Conservation (phyloP, 37 sponge, comb jelly and placozoan genomes). For the Axinella damicornis region DNA sequence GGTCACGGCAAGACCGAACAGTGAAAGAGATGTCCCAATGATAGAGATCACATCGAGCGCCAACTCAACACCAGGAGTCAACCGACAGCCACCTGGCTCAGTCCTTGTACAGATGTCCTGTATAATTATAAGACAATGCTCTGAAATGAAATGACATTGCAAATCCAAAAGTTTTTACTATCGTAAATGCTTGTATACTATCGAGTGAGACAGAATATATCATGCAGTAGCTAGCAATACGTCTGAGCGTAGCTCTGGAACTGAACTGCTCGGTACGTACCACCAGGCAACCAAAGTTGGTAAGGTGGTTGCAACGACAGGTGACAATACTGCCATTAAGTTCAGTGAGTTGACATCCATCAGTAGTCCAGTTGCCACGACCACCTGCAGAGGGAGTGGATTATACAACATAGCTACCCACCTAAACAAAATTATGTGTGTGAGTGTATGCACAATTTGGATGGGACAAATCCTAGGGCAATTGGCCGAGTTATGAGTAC, state of each 20-base stretch:
- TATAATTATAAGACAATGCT: not conserved
- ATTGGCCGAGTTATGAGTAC: no score
- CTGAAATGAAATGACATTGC: no score
- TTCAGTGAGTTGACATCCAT: not conserved
- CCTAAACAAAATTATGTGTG: no score
- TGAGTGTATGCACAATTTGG: no score
- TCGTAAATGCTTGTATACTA: no score
- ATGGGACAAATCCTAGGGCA: no score
- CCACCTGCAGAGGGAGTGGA: conserved; percentile 2
- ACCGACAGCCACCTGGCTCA: not conserved
- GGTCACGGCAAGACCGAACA: conserved; percentile 32
- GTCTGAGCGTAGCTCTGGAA: no score
- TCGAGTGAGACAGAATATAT: no score
- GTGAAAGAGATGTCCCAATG: conserved; percentile 39
- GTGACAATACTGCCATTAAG: not conserved
- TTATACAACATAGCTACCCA: no score
- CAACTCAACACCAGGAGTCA: not conserved
- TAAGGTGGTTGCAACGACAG: conserved; percentile 56
- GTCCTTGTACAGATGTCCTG: conserved; percentile 12
- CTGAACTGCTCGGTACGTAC: not conserved
- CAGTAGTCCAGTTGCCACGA: conserved; percentile 13
- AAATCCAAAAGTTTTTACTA: no score
- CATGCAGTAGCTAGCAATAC: no score
- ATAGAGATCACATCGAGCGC: conserved; percentile 7
- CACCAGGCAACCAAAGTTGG: conserved; percentile 56